These are phyloP conservation scores for Myotis yumanensis DNA, from an alignment of 2,113 vertebrate species.

Conservation along the genomic window DNA sequence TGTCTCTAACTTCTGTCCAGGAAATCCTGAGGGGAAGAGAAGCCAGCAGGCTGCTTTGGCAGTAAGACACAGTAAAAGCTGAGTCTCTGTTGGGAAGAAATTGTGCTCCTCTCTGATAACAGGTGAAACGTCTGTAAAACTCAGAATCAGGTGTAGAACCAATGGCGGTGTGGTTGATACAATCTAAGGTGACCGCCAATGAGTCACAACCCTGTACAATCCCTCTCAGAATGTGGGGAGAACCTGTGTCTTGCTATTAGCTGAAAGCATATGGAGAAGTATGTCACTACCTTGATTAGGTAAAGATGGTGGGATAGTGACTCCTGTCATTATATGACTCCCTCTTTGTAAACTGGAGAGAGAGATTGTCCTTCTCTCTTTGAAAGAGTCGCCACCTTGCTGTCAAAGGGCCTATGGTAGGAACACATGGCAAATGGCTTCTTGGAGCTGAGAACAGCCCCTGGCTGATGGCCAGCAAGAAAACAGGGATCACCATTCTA, in stretches of 20 bases:
- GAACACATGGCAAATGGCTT: not conserved
- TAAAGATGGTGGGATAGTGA: not conserved
- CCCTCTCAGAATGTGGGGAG: not conserved
- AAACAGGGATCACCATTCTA: not conserved
- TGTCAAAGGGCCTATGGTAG: not conserved
- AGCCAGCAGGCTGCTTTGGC: not conserved
- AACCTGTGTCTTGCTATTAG: not conserved
- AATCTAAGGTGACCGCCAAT: not conserved
- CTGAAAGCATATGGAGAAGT: not conserved
- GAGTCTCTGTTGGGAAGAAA: not conserved
- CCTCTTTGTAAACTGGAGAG: not conserved
- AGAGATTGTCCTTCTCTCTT: not conserved
- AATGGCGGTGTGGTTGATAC: not conserved
- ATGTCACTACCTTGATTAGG: not conserved
- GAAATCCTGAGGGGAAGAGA: conserved; percentile 22
- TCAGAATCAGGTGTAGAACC: not conserved
- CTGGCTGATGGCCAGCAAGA: not conserved
- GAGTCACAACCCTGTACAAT: not conserved
- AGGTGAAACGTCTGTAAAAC: not conserved
- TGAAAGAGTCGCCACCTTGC: not conserved
- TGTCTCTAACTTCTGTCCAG: not conserved
- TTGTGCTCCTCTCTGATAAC: not conserved
- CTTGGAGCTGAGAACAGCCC: not conserved
- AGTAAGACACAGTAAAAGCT: not conserved
- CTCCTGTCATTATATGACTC: not conserved